Evolutionary conservation across 2,797 vertebrate genomes (phyloP).

Genomic region (Brachyalestes nurse): DNA sequence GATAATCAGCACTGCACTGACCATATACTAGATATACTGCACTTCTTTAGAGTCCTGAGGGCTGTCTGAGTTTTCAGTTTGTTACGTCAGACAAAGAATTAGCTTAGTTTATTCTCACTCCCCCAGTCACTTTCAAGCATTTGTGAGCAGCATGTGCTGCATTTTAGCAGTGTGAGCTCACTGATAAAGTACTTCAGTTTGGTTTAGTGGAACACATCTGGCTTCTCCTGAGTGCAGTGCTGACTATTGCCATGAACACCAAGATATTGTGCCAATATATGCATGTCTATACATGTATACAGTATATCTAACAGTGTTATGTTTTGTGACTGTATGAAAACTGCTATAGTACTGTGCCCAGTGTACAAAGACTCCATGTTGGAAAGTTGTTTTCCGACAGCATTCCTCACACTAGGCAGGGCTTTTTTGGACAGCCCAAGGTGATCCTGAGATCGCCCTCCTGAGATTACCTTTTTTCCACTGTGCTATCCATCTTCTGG

Average conservation of each 20-base stretch:
- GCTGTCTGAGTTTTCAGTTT: neutral
- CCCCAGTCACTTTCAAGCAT: slow-evolving; percentile 1
- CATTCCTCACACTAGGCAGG: slow-evolving; percentile 52
- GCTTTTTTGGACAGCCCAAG: slow-evolving; percentile 56
- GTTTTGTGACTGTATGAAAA: slow-evolving; percentile 33
- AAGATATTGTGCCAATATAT: slow-evolving; percentile 50
- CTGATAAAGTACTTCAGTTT: slow-evolving; percentile 23
- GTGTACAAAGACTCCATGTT: slow-evolving; percentile 31
- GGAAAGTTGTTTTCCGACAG: slow-evolving; percentile 44
- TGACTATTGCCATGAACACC: slow-evolving; percentile 73
- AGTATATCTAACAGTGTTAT: slow-evolving; percentile 35
- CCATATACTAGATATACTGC: slow-evolving; percentile 3
- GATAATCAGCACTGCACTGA: slow-evolving; percentile 78
- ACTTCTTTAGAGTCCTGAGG: neutral
- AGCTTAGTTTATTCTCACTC: neutral
- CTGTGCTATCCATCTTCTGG: slow-evolving; percentile 56
- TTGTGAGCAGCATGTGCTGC: neutral
- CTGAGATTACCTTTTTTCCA: slow-evolving; percentile 56
- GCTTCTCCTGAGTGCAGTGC: slow-evolving; percentile 68
- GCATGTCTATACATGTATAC: slow-evolving; percentile 67
- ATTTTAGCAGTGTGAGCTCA: slow-evolving; percentile 11
- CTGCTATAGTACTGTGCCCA: slow-evolving; percentile 31
- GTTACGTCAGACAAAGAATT: neutral
- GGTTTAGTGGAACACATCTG: neutral
- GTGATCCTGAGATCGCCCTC: slow-evolving; percentile 58